Evolutionary conservation across 30 jellyfish, hydroid and myxozoan species (phyloP).

Genomic region (Hydractinia echinata): DNA sequence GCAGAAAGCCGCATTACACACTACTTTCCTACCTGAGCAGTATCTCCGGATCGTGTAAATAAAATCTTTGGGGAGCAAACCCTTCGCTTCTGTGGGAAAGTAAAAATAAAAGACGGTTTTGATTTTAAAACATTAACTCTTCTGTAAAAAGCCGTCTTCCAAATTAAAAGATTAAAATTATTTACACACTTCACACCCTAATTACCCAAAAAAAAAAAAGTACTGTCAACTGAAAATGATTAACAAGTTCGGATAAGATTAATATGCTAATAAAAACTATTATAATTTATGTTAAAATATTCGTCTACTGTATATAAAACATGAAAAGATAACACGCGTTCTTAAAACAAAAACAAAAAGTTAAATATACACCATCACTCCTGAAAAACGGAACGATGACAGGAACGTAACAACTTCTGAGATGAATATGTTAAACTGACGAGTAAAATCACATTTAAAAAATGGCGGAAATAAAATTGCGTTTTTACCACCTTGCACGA

Average conservation of each 20-base stretch:
- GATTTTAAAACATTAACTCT: slow-evolving; percentile 1
- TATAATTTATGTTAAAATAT: slow-evolving; percentile 14
- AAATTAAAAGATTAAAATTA: slow-evolving; percentile 14
- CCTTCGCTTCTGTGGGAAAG: no score
- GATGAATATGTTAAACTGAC: no score
- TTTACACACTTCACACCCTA: background rate
- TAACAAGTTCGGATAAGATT: background rate
- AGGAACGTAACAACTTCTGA: no score
- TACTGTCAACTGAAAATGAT: background rate
- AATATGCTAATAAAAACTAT: slow-evolving; percentile 9
- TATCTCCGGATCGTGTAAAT: no score
- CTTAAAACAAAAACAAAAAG: background rate
- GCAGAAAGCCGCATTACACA: no score
- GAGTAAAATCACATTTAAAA: background rate
- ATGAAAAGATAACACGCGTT: background rate
- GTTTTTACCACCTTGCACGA: background rate
- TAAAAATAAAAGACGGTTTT: no score
- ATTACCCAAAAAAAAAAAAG: slow-evolving; percentile 5
- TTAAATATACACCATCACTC: no score
- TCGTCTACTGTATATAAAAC: background rate
- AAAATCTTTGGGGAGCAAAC: no score
- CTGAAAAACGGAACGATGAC: no score
- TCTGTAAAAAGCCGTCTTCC: background rate
- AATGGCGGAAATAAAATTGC: slow-evolving; percentile 1
- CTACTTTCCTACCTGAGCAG: no score